phyloP scores from a whole-genome alignment of 2,797 vertebrate species.

The Alosa sapidissima region DNA sequence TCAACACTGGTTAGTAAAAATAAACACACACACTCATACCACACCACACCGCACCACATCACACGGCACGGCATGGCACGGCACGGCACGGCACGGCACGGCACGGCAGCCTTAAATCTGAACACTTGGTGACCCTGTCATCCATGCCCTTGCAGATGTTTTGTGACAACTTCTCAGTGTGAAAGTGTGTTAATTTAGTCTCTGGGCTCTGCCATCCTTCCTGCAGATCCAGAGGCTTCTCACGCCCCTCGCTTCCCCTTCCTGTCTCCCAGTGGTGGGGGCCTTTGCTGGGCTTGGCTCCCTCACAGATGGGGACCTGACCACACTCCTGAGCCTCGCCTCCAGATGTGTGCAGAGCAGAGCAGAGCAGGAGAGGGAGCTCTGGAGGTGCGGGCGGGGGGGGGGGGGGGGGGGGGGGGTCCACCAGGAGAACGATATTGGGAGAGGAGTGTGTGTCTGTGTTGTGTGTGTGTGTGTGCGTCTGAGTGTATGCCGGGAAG shows the following conservation, averaged over 20 bases:
- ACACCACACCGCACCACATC: neutral
- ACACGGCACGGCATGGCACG: too few species aligned
- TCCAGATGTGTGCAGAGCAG: conserved; percentile 75
- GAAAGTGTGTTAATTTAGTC: conserved; percentile 42
- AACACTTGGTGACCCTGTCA: conserved; percentile 18
- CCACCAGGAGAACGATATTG: neutral
- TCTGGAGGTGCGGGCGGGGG: conserved; percentile 51
- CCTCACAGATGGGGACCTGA: conserved; percentile 80
- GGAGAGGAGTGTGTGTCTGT: neutral
- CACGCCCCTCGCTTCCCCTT: neutral
- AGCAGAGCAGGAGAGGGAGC: conserved; percentile 55
- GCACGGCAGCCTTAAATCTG: neutral
- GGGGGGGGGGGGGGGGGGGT: conserved; percentile 50
- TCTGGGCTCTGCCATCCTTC: conserved; percentile 26
- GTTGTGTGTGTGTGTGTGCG: neutral
- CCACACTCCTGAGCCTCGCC: conserved; percentile 64
- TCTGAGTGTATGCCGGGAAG: neutral
- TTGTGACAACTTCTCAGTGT: conserved; percentile 31
- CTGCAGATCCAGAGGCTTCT: neutral
- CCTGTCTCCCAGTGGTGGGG: conserved; percentile 31
- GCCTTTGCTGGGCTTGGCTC: conserved; percentile 49
- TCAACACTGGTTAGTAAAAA: neutral
- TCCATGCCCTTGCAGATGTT: conserved; percentile 43
- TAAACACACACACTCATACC: neutral
- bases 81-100: too few species aligned